A percentile compares a stretch with the other conserved stretches of the same genome.
These are phyloP conservation scores for Panthera uncia DNA, from an alignment of 2,113 vertebrate species.

Conservation along the genomic window DNA sequence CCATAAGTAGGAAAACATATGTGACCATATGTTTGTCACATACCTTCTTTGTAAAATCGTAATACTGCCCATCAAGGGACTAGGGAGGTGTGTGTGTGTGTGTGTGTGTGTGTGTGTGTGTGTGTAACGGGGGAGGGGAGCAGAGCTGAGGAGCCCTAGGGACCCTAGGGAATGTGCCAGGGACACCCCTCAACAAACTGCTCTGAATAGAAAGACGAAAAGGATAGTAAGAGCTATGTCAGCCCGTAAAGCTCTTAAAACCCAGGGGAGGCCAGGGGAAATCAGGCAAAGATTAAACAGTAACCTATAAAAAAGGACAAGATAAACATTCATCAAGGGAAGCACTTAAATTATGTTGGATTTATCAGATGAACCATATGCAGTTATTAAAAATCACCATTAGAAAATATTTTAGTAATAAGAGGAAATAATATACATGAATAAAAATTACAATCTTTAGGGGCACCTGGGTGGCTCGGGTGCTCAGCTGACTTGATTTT, in stretches of 20 bases:
- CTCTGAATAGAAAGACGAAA: not conserved
- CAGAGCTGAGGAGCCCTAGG: not conserved
- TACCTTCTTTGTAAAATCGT: not conserved
- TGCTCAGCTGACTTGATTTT: too few species aligned
- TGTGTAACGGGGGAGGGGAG: not conserved
- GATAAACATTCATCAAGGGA: not conserved
- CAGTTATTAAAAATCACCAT: not conserved
- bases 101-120: not conserved
- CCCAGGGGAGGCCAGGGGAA: not conserved
- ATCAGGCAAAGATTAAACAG: not conserved
- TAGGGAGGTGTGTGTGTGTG: not conserved
- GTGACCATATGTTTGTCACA: not conserved
- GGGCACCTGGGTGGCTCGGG: too few species aligned
- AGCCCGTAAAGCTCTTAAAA: not conserved
- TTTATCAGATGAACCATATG: not conserved
- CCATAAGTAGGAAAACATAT: not conserved
- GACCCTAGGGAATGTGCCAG: too few species aligned
- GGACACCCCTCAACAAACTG: not conserved
- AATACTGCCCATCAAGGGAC: too few species aligned
- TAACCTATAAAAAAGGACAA: not conserved
- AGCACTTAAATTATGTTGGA: not conserved
- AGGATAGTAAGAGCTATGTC: not conserved
- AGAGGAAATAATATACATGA: too few species aligned
- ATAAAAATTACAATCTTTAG: too few species aligned
- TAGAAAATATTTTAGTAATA: too few species aligned